Percentiles rank a stretch among this genome's conserved stretches.
Conservation (phyloP, 2,113 vertebrate genomes). For the Opisthocomus hoazin region DNA sequence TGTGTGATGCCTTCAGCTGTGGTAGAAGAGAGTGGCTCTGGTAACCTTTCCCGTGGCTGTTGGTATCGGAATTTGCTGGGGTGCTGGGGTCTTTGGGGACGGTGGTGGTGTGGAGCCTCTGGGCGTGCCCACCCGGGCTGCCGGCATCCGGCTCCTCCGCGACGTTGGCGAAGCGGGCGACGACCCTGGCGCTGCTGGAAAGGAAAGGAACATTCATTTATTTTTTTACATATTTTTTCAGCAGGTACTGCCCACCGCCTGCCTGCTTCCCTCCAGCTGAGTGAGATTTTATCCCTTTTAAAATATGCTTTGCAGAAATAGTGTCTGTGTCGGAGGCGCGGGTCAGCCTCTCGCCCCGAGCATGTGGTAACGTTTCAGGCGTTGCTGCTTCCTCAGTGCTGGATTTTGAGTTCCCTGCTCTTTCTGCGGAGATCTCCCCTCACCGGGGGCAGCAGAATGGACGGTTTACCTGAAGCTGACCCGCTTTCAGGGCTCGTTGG, state of each 20-base stretch:
- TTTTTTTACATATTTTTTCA: background rate
- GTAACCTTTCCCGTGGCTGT: background rate
- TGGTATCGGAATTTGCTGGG: background rate
- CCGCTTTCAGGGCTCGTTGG: background rate
- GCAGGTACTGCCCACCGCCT: fast-evolving
- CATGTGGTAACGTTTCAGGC: fast-evolving
- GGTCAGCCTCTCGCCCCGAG: background rate
- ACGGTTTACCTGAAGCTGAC: background rate
- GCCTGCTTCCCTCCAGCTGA: background rate
- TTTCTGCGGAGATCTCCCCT: background rate
- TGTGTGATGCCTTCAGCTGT: background rate
- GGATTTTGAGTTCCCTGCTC: background rate
- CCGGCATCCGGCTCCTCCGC: fast-evolving
- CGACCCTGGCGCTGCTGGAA: too few species aligned
- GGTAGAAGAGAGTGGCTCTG: fast-evolving
- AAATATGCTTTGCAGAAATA: background rate
- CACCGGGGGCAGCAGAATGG: fast-evolving
- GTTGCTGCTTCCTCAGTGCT: background rate
- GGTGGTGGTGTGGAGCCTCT: background rate
- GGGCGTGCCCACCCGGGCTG: background rate
- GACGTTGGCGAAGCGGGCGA: background rate
- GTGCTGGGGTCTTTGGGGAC: background rate
- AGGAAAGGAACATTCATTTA: background rate
- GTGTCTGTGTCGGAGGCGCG: background rate
- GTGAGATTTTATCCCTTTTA: background rate